phyloP scores from a whole-genome alignment of 2,888 invertebrate genomes.

The Yponomeuta cagnagella region DNA sequence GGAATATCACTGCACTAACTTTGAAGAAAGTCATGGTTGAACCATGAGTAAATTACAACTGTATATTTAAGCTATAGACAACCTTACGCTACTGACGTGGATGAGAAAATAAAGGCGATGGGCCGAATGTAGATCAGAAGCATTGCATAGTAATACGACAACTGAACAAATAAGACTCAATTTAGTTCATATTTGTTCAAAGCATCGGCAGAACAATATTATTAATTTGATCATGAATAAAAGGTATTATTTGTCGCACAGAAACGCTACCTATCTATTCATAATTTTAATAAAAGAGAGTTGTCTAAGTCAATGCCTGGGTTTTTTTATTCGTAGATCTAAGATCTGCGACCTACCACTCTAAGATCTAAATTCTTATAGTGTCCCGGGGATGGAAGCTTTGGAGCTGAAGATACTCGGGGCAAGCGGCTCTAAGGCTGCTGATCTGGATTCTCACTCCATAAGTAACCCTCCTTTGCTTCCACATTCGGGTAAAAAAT shows the following conservation, averaged over 20 bases:
- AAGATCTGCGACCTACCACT: no score
- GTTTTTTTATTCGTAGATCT: no score
- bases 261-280: background rate
- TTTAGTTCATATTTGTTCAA: background rate
- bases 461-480: no score
- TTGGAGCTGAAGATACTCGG: no score
- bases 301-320: background rate
- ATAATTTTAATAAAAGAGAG: background rate
- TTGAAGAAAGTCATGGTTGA: conserved; percentile 32
- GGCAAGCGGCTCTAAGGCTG: no score
- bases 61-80: conserved; percentile 10
- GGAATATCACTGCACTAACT: conserved; percentile 30
- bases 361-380: no score
- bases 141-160: conserved; percentile 24
- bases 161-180: conserved; percentile 35
- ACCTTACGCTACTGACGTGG: conserved; percentile 24
- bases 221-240: conserved; percentile 6
- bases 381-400: no score
- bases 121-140: background rate
- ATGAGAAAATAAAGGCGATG: conserved; percentile 27
- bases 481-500: no score
- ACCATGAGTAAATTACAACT: conserved; percentile 15
- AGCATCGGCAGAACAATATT: conserved; percentile 6
- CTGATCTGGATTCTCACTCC: no score
- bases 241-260: background rate